Conservation (phyloP, 2,797 vertebrate genomes). For the Siniperca obscura region DNA sequence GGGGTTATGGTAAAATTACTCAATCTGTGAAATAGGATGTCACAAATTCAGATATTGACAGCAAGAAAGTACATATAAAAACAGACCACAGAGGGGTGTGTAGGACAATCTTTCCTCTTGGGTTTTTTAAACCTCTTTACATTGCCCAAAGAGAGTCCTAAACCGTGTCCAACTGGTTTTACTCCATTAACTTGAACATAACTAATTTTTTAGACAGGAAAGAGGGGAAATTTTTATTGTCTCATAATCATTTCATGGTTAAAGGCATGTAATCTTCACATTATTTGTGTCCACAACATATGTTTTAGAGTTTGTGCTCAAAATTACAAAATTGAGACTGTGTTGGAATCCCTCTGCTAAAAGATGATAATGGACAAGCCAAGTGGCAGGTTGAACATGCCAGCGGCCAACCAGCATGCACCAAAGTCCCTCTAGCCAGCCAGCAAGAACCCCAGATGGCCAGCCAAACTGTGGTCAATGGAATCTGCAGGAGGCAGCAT, state of each 20-base stretch:
- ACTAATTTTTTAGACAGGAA: background rate
- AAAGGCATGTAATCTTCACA: constrained; percentile 10
- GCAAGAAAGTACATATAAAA: background rate
- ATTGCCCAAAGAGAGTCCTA: background rate
- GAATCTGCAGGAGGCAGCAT: constrained; percentile 65
- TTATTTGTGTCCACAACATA: constrained; percentile 21
- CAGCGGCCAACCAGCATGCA: constrained; percentile 66
- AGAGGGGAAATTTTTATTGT: background rate
- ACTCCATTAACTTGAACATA: background rate
- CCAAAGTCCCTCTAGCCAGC: constrained; percentile 57
- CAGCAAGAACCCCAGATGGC: constrained; percentile 68
- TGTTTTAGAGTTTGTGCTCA: constrained; percentile 27
- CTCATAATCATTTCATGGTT: background rate
- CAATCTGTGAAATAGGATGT: background rate
- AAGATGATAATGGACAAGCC: constrained; percentile 57
- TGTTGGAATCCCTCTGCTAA: constrained; percentile 54
- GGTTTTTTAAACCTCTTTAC: background rate
- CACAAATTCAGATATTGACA: background rate
- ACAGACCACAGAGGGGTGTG: background rate
- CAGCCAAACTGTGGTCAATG: constrained; percentile 68
- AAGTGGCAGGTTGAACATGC: constrained; percentile 66
- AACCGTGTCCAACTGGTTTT: background rate
- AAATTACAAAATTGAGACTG: constrained; percentile 49
- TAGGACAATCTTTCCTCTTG: background rate
- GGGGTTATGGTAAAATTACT: background rate